Conservation (phyloP, 1,140 invertebrate species). For the Ips nitidus region DNA sequence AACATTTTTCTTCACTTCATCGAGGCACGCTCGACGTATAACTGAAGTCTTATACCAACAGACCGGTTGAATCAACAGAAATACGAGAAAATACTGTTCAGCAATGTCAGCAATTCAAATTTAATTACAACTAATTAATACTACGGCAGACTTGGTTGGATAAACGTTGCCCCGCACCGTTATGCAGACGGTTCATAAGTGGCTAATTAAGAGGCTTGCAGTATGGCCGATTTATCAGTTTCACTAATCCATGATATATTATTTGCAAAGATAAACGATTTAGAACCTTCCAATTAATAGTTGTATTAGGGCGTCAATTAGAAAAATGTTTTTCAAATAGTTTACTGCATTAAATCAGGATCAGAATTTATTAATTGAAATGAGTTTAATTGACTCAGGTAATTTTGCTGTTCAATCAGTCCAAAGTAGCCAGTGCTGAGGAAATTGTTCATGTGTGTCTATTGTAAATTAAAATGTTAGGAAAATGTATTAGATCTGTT, state of each 20-base stretch:
- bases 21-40: not conserved
- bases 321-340: too few species aligned
- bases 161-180: not conserved
- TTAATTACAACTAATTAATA: constrained; percentile 17
- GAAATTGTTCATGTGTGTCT: too few species aligned
- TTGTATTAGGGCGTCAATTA: too few species aligned
- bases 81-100: constrained; percentile 3
- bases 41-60: not conserved
- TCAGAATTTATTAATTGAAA: too few species aligned
- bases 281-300: not conserved
- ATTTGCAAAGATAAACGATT: not conserved
- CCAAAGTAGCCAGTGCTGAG: too few species aligned
- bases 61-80: constrained; percentile 3
- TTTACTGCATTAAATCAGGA: too few species aligned
- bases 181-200: constrained; percentile 1
- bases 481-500: too few species aligned
- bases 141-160: constrained; percentile 1
- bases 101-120: constrained; percentile 5
- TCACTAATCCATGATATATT: constrained; percentile 5
- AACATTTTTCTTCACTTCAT: not conserved
- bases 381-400: too few species aligned
- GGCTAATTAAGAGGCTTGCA: constrained; percentile 8
- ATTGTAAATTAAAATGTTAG: too few species aligned
- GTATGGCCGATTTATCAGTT: constrained; percentile 8
- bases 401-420: too few species aligned